These are phyloP conservation scores for Leucania comma DNA, from an alignment of 2,888 invertebrate species.

Conservation along the genomic window DNA sequence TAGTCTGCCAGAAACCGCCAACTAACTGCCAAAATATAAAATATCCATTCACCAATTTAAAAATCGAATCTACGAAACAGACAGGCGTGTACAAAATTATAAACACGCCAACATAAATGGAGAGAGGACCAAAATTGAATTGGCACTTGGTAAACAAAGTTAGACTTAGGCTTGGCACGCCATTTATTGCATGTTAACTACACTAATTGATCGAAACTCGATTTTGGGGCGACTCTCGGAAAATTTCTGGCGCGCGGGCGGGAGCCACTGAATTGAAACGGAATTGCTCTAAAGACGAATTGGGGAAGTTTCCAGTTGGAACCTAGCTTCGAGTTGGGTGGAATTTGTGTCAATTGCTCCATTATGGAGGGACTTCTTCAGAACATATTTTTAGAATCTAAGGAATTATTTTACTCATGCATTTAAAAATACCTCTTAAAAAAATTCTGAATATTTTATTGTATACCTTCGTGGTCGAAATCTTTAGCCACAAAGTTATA, in stretches of 20 bases:
- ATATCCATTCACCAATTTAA: conserved; percentile 16
- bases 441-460: conserved; percentile 12
- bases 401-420: conserved; percentile 15
- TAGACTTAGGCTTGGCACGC: conserved; percentile 77
- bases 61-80: conserved; percentile 53
- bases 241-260: conserved; percentile 70
- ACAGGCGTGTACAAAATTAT: conserved; percentile 70
- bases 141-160: conserved; percentile 84
- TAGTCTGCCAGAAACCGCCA: conserved; percentile 12
- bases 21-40: conserved; percentile 23
- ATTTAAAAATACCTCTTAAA: not conserved
- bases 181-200: conserved; percentile 88
- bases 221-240: conserved; percentile 72
- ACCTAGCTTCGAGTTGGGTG: conserved; percentile 50
- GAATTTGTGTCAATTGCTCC: conserved; percentile 66
- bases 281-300: conserved; percentile 69
- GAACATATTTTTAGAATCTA: conserved; percentile 42
- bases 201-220: conserved; percentile 85
- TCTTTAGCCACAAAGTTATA: too few species aligned
- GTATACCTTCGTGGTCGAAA: not conserved
- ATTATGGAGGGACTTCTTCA: conserved; percentile 29
- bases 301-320: conserved; percentile 65
- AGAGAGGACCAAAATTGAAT: conserved; percentile 79
- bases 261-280: conserved; percentile 63
- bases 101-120: conserved; percentile 71